Conservation (phyloP, 2,797 vertebrate genomes). For the Pangasius krempfi region DNA sequence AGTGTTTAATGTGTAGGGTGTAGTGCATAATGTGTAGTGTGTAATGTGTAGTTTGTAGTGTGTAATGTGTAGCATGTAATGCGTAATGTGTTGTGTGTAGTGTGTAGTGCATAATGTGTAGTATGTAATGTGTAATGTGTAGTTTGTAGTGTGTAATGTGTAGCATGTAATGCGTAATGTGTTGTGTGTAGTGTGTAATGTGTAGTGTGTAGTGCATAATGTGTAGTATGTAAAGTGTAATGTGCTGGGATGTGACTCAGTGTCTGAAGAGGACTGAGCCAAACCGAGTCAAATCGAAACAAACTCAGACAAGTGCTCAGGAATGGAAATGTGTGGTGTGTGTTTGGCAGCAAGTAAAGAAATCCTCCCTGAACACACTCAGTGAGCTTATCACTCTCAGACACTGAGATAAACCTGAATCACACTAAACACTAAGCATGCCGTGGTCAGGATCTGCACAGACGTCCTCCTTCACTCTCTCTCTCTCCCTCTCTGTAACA, state of each 20-base stretch:
- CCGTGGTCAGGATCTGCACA: constrained; percentile 64
- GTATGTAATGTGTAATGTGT: background rate
- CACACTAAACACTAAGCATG: constrained; percentile 57
- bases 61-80: too few relatives aligned
- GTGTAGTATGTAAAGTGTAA: background rate
- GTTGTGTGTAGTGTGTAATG: background rate
- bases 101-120: too few relatives aligned
- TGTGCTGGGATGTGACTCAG: background rate
- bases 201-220: background rate
- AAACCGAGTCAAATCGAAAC: background rate
- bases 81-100: too few relatives aligned
- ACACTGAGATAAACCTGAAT: constrained; percentile 72
- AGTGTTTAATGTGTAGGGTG: too few relatives aligned
- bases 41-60: too few relatives aligned
- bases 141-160: background rate
- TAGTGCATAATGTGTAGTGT: too few relatives aligned
- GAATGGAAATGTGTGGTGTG: constrained; percentile 64
- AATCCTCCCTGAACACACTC: constrained; percentile 57
- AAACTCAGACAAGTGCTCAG: background rate
- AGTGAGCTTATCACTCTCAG: constrained; percentile 63
- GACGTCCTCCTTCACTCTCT: constrained; percentile 62
- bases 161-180: background rate
- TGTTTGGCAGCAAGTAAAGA: constrained; percentile 61
- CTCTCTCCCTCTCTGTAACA: constrained; percentile 40
- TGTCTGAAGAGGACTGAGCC: background rate